These are phyloP conservation scores for Rhodinocichla rosea DNA, from an alignment of 2,113 vertebrate species.

Conservation along the genomic window DNA sequence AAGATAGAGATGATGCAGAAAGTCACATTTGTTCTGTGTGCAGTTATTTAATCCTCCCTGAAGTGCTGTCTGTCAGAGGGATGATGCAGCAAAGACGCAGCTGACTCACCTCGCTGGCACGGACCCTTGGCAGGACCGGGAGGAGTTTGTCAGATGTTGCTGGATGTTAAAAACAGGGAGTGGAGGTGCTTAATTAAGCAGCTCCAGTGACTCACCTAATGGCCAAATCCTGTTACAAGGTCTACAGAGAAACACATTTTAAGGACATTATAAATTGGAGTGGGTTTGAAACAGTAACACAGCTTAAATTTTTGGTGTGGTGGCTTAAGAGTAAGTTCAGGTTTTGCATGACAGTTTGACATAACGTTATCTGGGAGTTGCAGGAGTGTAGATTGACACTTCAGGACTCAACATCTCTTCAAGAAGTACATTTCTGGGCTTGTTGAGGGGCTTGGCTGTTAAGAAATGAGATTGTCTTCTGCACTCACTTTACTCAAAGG, in stretches of 20 bases:
- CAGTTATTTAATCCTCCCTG: not conserved
- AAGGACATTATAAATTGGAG: not conserved
- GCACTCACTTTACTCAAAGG: not conserved
- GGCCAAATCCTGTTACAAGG: not conserved
- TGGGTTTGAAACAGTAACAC: not conserved
- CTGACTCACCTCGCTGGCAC: slow-evolving; percentile 33
- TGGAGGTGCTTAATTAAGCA: not conserved
- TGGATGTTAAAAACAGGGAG: not conserved
- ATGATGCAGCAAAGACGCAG: slow-evolving; percentile 1
- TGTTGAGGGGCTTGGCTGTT: not conserved
- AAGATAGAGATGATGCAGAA: not conserved
- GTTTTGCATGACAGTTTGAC: not conserved
- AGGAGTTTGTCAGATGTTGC: not conserved
- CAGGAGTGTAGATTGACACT: not conserved
- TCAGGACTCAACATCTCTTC: not conserved
- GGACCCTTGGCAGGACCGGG: not conserved
- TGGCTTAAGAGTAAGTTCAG: not conserved
- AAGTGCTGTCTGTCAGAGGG: not conserved
- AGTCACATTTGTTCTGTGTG: not conserved
- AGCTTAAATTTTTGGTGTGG: not conserved
- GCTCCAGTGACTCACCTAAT: not conserved
- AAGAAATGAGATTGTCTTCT: not conserved
- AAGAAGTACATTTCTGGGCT: not conserved
- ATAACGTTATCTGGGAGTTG: not conserved
- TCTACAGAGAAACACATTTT: not conserved